These are phyloP conservation scores for Oppia nitens DNA, from an alignment of 1,140 invertebrate genomes.

Conservation along the genomic window DNA sequence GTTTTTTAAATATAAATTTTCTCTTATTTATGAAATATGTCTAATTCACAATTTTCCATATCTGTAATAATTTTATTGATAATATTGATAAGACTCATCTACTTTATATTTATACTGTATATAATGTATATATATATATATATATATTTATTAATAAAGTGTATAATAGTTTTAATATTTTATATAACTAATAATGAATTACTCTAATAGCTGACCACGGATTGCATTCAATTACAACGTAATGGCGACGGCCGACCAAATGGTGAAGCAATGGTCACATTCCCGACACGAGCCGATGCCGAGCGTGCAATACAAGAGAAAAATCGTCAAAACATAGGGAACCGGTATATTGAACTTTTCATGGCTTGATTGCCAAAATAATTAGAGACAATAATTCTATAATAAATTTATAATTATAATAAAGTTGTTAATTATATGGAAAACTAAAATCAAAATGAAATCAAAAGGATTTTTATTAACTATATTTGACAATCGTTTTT, in stretches of 20 bases:
- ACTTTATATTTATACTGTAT: too few relatives aligned
- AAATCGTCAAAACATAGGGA: slow-evolving; percentile 38
- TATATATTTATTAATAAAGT: too few relatives aligned
- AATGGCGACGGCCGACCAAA: slow-evolving; percentile 33
- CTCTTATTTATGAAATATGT: too few relatives aligned
- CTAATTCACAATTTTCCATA: too few relatives aligned
- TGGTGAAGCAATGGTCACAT: slow-evolving; percentile 37
- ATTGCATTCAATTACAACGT: slow-evolving; percentile 23
- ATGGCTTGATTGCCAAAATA: slow-evolving; percentile 23
- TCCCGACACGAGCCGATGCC: slow-evolving; percentile 36
- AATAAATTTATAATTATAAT: neutral
- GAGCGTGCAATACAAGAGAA: slow-evolving; percentile 38
- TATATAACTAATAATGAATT: neutral
- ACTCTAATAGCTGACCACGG: slow-evolving; percentile 31
- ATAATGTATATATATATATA: too few relatives aligned
- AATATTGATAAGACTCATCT: too few relatives aligned
- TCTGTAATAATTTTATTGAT: too few relatives aligned
- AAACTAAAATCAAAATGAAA: too few relatives aligned
- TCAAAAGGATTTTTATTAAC: too few relatives aligned
- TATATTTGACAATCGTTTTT: neutral
- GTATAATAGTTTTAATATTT: slow-evolving; percentile 2
- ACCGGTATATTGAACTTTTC: slow-evolving; percentile 39
- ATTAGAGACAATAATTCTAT: neutral
- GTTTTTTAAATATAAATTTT: too few relatives aligned
- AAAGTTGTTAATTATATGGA: neutral